Conservation (phyloP, 2,888 invertebrate species). For the Tipula lateralis region DNA sequence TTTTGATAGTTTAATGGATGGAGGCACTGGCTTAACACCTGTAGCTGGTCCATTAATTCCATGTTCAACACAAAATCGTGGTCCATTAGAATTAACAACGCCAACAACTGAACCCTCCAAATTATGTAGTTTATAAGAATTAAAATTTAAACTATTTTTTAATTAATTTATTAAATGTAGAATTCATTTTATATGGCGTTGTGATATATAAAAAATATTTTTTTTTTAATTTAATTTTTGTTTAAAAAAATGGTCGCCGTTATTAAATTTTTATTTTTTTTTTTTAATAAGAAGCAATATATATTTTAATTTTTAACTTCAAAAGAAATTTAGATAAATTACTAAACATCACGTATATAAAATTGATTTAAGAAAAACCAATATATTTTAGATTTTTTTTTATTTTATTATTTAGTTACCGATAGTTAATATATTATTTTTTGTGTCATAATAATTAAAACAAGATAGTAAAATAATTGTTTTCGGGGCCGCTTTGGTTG, state of each 20-base stretch:
- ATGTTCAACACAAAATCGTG: constrained; percentile 73
- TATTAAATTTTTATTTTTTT: neutral
- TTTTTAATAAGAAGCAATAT: neutral
- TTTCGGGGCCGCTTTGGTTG: neutral
- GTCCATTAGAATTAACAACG: constrained; percentile 64
- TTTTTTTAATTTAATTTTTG: constrained; percentile 9
- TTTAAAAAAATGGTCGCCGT: neutral
- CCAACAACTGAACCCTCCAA: constrained; percentile 69
- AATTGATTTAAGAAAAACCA: neutral
- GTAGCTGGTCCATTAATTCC: constrained; percentile 67
- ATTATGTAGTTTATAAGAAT: constrained; percentile 71
- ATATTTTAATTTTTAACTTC: neutral
- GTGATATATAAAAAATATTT: constrained; percentile 19
- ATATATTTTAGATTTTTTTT: neutral
- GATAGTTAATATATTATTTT: neutral
- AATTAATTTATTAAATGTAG: constrained; percentile 19
- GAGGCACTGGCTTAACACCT: constrained; percentile 87
- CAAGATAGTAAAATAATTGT: neutral
- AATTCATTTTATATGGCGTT: constrained; percentile 7
- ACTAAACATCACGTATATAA: neutral
- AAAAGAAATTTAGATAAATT: neutral
- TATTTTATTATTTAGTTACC: neutral
- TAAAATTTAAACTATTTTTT: neutral
- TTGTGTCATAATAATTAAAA: neutral
- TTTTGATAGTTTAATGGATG: constrained; percentile 89